A percentile compares a stretch with the other conserved stretches of the same genome.
Evolutionary conservation across 2,797 vertebrate species (phyloP).

Genomic region (Crenichthys baileyi): DNA sequence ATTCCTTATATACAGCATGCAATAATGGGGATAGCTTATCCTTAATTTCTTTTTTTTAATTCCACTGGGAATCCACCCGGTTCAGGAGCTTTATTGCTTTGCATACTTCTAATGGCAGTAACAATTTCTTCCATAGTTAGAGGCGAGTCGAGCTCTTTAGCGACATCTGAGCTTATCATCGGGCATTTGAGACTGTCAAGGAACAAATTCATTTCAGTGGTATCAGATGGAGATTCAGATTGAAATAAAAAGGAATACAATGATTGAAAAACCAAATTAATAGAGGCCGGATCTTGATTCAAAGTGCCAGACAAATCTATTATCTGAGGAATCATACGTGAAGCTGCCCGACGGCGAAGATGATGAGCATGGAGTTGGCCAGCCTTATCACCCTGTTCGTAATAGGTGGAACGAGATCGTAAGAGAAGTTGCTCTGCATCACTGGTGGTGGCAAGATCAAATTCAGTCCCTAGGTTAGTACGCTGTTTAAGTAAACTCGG

Average conservation of each 20-base stretch:
- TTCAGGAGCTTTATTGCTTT: no score
- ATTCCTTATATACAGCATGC: slow-evolving; percentile 3
- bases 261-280: neutral
- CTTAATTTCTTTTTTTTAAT: neutral
- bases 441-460: neutral
- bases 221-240: neutral
- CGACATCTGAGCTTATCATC: neutral
- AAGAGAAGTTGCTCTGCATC: neutral
- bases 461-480: neutral
- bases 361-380: neutral
- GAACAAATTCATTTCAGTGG: neutral
- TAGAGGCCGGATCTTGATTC: neutral
- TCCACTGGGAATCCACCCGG: no score
- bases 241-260: neutral
- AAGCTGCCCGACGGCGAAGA: neutral
- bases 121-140: no score
- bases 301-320: neutral
- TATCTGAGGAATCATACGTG: neutral
- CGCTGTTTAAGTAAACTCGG: neutral
- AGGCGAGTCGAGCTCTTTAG: neutral
- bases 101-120: no score
- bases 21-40: neutral
- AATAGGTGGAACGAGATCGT: neutral
- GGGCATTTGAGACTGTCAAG: neutral
- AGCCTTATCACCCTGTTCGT: slow-evolving; percentile 1